These are phyloP conservation scores for Calidris pygmaea DNA, from an alignment of 2,113 vertebrate species.

Conservation along the genomic window DNA sequence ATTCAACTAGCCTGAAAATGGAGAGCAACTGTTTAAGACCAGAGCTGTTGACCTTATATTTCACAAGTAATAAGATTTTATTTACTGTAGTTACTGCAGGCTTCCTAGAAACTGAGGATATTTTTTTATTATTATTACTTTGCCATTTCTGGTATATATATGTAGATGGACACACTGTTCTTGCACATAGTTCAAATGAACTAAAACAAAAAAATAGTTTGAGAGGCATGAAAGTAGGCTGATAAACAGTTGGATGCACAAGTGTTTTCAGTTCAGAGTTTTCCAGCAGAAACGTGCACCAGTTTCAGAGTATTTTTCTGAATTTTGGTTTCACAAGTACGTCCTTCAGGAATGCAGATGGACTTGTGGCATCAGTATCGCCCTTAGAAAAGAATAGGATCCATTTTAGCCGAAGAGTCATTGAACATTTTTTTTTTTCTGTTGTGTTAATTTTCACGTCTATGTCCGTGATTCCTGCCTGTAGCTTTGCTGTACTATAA, in stretches of 20 bases:
- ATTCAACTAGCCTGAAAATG: constrained; percentile 55
- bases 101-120: neutral
- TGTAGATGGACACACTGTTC: neutral
- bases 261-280: neutral
- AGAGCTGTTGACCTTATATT: constrained; percentile 31
- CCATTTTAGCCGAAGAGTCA: neutral
- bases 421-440: neutral
- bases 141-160: neutral
- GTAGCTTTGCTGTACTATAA: neutral
- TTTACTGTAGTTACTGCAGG: neutral
- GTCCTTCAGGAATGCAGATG: neutral
- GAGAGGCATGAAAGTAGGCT: neutral
- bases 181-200: neutral
- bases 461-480: neutral
- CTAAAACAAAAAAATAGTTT: neutral
- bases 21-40: constrained; percentile 43
- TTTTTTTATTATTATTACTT: neutral
- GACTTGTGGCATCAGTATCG: neutral
- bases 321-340: neutral
- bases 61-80: constrained; percentile 25
- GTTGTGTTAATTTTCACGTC: neutral
- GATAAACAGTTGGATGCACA: neutral
- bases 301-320: neutral
- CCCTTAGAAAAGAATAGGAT: neutral
- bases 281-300: neutral